Conservation (phyloP, 2,113 vertebrate genomes). For the Crotalus tigris region DNA sequence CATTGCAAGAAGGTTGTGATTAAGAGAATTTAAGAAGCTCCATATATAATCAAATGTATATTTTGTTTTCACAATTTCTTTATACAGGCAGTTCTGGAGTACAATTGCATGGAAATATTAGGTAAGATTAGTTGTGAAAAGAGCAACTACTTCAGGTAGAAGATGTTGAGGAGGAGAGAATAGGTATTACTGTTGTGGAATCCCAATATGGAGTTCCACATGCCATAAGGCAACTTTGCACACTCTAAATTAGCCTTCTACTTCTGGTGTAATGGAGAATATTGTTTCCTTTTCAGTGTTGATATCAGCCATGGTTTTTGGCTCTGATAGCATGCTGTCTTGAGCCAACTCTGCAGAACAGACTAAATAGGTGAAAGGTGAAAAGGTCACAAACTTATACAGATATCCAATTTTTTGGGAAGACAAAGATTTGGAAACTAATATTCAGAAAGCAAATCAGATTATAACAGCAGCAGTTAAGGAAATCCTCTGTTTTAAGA, state of each 20-base stretch:
- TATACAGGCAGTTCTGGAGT: background rate
- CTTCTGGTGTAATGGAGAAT: background rate
- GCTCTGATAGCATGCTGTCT: background rate
- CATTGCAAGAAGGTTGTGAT: background rate
- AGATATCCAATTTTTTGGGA: no score
- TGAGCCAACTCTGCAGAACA: background rate
- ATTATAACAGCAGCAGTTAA: background rate
- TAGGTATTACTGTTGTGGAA: background rate
- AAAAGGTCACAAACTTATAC: background rate
- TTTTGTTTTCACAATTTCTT: background rate
- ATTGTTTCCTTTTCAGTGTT: background rate
- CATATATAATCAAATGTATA: background rate
- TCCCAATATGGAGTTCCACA: background rate
- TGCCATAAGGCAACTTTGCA: background rate
- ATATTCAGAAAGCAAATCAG: background rate
- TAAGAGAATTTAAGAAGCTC: background rate
- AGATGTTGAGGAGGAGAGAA: background rate
- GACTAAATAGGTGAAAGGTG: background rate
- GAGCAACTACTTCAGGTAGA: background rate
- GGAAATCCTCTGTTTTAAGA: background rate
- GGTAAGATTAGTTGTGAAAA: background rate
- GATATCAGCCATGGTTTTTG: background rate
- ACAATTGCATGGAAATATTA: background rate
- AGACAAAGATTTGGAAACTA: background rate
- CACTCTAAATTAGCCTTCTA: background rate